Conservation (phyloP, 2,888 invertebrate species). For the Stictocephala bisonia region DNA sequence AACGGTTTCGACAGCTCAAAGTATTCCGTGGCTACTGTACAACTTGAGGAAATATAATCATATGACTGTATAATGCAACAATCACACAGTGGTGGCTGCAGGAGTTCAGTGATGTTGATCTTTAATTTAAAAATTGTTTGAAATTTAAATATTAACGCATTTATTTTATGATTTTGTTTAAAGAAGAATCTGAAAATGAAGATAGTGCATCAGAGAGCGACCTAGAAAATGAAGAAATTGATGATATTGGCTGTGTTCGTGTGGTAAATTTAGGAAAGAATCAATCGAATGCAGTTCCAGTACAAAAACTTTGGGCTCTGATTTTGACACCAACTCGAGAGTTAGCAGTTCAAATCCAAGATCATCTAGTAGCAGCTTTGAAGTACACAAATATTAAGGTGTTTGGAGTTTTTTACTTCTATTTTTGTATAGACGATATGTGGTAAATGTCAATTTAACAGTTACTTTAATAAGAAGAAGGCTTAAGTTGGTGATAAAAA, state of each 20-base stretch:
- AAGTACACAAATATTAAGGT: slow-evolving; percentile 81
- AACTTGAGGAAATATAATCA: too few relatives aligned
- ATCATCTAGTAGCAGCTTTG: slow-evolving; percentile 82
- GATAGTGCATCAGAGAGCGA: slow-evolving; percentile 53
- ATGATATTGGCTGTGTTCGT: slow-evolving; percentile 68
- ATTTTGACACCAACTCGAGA: slow-evolving; percentile 97
- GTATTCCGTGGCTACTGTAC: too few relatives aligned
- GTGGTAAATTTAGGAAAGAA: slow-evolving; percentile 48
- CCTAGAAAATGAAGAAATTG: slow-evolving; percentile 51
- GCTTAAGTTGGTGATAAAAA: too few relatives aligned
- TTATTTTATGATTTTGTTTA: too few relatives aligned
- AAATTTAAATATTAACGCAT: too few relatives aligned
- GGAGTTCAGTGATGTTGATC: too few relatives aligned
- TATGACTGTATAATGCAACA: too few relatives aligned
- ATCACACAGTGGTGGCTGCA: too few relatives aligned
- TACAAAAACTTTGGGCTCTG: slow-evolving; percentile 75
- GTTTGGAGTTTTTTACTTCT: slow-evolving; percentile 49
- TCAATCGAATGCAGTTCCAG: slow-evolving; percentile 34
- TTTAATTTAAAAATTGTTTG: too few relatives aligned
- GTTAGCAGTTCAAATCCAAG: slow-evolving; percentile 92
- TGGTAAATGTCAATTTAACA: too few relatives aligned
- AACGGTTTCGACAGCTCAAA: too few relatives aligned
- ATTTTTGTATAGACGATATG: not conserved
- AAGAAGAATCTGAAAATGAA: slow-evolving; percentile 51
- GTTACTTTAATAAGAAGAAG: too few relatives aligned